Percentiles rank a stretch among this genome's conserved stretches.
phyloP scores from a whole-genome alignment of 2,888 invertebrate genomes.

The Spicauda simplicius region DNA sequence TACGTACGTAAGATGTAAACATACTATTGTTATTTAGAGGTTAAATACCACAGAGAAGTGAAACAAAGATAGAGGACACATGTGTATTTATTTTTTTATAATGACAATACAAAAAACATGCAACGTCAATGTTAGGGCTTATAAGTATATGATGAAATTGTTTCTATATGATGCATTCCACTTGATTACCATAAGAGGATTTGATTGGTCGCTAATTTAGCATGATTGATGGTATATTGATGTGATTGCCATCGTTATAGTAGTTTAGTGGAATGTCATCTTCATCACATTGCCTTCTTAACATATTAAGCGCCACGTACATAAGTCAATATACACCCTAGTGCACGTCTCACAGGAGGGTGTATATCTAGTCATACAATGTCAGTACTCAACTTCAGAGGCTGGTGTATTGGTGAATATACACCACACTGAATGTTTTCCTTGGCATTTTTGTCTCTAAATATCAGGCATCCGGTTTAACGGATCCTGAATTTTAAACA shows the following conservation, averaged over 20 bases:
- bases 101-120: neutral
- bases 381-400: too few relatives aligned
- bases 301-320: too few relatives aligned
- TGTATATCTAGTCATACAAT: too few relatives aligned
- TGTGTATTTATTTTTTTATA: neutral
- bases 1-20: neutral
- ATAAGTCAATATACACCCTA: too few relatives aligned
- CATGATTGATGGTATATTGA: neutral
- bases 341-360: too few relatives aligned
- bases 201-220: neutral
- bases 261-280: neutral
- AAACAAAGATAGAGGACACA: neutral
- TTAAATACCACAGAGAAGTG: neutral
- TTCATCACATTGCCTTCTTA: neutral
- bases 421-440: too few relatives aligned
- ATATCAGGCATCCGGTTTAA: too few relatives aligned
- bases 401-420: too few relatives aligned
- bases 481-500: too few relatives aligned
- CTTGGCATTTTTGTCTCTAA: too few relatives aligned
- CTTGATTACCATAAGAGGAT: neutral
- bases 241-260: neutral
- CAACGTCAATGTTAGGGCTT: neutral
- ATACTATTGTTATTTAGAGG: neutral
- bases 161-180: neutral
- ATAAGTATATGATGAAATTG: neutral